Percentiles rank a stretch among this genome's conserved stretches.
Evolutionary conservation across 2,888 invertebrate genomes (phyloP).

Genomic region (Metopia argyrocephala): DNA sequence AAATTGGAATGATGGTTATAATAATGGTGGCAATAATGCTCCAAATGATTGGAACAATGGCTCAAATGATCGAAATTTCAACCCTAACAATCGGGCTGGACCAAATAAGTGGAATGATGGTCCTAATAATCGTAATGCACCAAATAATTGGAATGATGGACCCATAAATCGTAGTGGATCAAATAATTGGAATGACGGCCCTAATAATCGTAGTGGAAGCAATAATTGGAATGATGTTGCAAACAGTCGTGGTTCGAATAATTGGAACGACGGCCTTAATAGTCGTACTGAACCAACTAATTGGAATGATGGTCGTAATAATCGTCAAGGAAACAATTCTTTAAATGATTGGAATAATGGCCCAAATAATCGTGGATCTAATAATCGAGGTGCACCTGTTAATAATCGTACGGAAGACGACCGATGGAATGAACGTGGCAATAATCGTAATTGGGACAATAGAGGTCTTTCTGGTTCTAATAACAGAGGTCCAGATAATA

Average conservation of each 20-base stretch:
- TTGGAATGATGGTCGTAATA: slow-evolving; percentile 42
- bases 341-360: slow-evolving; percentile 51
- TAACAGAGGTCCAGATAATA: slow-evolving; percentile 19
- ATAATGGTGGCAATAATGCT: background rate
- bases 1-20: slow-evolving; percentile 40
- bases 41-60: slow-evolving; percentile 38
- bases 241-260: slow-evolving; percentile 30
- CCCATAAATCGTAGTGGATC: slow-evolving; percentile 28
- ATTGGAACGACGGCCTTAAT: slow-evolving; percentile 39
- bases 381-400: background rate
- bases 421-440: slow-evolving; percentile 23
- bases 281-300: slow-evolving; percentile 8
- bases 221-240: slow-evolving; percentile 46
- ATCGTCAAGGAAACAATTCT: slow-evolving; percentile 29
- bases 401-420: background rate
- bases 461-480: background rate
- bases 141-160: slow-evolving; percentile 20
- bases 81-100: too few relatives aligned
- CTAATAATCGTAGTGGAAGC: background rate
- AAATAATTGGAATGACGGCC: slow-evolving; percentile 25
- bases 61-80: slow-evolving; percentile 20
- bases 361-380: background rate
- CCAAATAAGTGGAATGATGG: slow-evolving; percentile 7
- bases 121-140: background rate
- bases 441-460: slow-evolving; percentile 1